phyloP scores from a whole-genome alignment of 2,113 vertebrate genomes.

The Delphinus delphis region DNA sequence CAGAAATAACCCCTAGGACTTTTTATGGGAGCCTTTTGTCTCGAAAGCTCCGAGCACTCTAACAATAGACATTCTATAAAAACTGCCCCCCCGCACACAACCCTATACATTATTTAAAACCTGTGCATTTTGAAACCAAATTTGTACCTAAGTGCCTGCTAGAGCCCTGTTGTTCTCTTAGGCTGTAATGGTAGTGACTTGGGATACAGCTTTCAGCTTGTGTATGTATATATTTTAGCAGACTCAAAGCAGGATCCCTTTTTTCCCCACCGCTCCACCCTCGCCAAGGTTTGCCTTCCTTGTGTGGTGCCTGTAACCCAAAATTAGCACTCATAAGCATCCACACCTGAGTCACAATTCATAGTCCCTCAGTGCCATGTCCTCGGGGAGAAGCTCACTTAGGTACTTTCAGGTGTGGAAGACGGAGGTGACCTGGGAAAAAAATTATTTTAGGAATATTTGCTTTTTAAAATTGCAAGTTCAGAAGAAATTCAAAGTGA shows the following conservation, averaged over 20 bases:
- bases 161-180: not conserved
- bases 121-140: conserved; percentile 36
- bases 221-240: not conserved
- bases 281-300: not conserved
- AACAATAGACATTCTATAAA: not conserved
- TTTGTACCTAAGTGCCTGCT: not conserved
- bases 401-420: not conserved
- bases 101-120: conserved; percentile 62
- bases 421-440: not conserved
- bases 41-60: conserved; percentile 3
- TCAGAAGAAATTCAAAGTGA: conserved; percentile 56
- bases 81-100: not conserved
- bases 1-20: conserved; percentile 29
- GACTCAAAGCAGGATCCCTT: not conserved
- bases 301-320: not conserved
- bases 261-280: not conserved
- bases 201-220: not conserved
- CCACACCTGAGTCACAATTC: not conserved
- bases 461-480: conserved; percentile 61
- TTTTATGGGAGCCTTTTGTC: conserved; percentile 47
- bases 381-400: conserved; percentile 24
- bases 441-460: conserved; percentile 31
- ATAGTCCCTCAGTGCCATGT: not conserved
- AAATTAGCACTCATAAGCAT: not conserved
- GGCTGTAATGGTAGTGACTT: not conserved